Base-by-base conservation (phyloP, 1,140 invertebrate genomes). In the Homarus americanus region DNA sequence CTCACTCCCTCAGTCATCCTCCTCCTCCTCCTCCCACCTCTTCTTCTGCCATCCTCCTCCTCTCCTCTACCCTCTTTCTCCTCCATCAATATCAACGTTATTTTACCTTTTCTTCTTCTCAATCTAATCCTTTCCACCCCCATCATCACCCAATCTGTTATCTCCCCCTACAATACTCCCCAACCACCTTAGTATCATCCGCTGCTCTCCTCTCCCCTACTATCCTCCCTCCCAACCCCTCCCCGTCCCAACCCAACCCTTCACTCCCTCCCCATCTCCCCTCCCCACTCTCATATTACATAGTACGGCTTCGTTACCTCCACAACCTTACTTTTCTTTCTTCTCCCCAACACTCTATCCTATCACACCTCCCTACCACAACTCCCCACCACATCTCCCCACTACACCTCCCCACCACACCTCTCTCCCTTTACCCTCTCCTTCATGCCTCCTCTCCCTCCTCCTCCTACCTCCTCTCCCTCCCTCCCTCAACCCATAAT, bases 321-420 rank as follows among this genome's bases (percentile, higher is more conserved):
- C 44, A 49, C 44, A 49, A 4, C 44, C 12, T 4, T 1, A 73
- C 12, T 28, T n/a, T 36, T 15, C 73, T 40, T 24, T 78, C 76
- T n/a, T 20, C 40, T 44, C 76, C 76, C 34, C 34, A 44, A n/a
- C 73, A n/a, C n/a, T n/a, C n/a, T n/a, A n/a, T 76, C 24, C 73
- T 34, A 34, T 38, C 12, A n/a, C 36, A 20, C 44, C 40, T 24
- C 15, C 76, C 15, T 24, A 40, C n/a, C 12, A 40, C 36, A 44
- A 24, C 75, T 44, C 20, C 38, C 36, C 76, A n/a, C 76, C n/a
- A 40, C 40, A 7, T n/a, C 38, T 78, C 40, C 20, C 38, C 76
- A 28, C 38, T 44, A 38, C 24, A 44, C 17, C 76, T 78, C 36
- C 40, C 36, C 36, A 24, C 76, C 44, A 40, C 40, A 36, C 76